A percentile compares a stretch with the other conserved stretches of the same genome.
These are phyloP conservation scores for Spodoptera exigua DNA, from an alignment of 2,888 invertebrate genomes.

Conservation along the genomic window DNA sequence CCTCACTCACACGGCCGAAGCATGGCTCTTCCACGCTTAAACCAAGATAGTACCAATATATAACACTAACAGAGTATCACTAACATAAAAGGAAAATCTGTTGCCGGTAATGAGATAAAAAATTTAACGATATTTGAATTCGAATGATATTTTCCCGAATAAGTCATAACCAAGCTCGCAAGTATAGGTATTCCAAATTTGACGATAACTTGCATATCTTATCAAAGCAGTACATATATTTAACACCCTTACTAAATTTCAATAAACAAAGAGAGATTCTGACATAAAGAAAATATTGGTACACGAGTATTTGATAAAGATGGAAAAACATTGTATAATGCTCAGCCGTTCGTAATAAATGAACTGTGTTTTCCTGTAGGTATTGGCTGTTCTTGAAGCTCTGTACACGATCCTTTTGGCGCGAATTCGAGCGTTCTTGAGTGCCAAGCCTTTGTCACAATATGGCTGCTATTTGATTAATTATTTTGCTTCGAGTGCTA, in stretches of 20 bases:
- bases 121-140: too few species aligned
- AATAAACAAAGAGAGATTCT: background rate
- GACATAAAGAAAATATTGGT: background rate
- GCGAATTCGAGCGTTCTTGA: slow-evolving; percentile 22
- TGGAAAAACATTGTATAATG: slow-evolving; percentile 9
- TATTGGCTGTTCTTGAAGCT: slow-evolving; percentile 11
- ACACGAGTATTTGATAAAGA: background rate
- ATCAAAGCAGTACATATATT: too few species aligned
- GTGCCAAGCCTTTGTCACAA: slow-evolving; percentile 44
- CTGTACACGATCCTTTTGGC: slow-evolving; percentile 35
- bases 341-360: slow-evolving; percentile 9
- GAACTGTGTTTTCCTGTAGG: slow-evolving; percentile 16
- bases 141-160: too few species aligned
- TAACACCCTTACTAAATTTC: background rate
- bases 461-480: slow-evolving; percentile 37
- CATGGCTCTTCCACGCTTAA: too few species aligned
- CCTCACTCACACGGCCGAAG: too few species aligned
- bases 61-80: too few species aligned
- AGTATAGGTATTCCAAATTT: too few species aligned
- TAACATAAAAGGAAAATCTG: too few species aligned
- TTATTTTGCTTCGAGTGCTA: slow-evolving; percentile 35
- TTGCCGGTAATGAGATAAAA: too few species aligned
- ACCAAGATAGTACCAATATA: too few species aligned
- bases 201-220: too few species aligned
- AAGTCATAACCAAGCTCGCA: too few species aligned